Percentiles rank a stretch among this genome's conserved stretches.
These are phyloP conservation scores for Drosophila histrio DNA, from an alignment of 2,888 invertebrate genomes.

Conservation along the genomic window DNA sequence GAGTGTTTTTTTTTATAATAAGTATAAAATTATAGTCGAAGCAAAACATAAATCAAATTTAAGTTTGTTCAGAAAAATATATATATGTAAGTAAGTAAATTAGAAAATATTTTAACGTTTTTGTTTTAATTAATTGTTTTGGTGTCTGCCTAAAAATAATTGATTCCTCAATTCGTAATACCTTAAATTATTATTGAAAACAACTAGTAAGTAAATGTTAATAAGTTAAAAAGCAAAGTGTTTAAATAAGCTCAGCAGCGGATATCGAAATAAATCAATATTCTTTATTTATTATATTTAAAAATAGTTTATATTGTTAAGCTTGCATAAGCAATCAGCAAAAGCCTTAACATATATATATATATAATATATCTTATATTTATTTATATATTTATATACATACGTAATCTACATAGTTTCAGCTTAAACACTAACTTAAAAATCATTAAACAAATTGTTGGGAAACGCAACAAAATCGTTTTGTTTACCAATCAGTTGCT, in stretches of 20 bases:
- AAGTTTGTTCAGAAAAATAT: neutral
- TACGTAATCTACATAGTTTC: neutral
- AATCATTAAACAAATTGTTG: slow-evolving; percentile 23
- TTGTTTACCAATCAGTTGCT: slow-evolving; percentile 25
- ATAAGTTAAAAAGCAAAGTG: slow-evolving; percentile 12
- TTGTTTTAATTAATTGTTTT: neutral
- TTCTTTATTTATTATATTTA: slow-evolving; percentile 12
- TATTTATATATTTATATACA: neutral
- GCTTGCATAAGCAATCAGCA: slow-evolving; percentile 42
- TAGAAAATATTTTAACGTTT: neutral
- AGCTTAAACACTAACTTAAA: slow-evolving; percentile 42
- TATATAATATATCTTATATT: neutral
- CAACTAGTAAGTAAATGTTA: neutral
- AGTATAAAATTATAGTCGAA: slow-evolving; percentile 51
- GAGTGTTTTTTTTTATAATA: slow-evolving; percentile 67
- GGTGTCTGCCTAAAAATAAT: neutral
- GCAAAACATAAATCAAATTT: slow-evolving; percentile 39
- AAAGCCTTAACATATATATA: slow-evolving; percentile 28
- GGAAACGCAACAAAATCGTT: slow-evolving; percentile 70
- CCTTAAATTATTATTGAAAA: neutral
- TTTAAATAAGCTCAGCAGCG: slow-evolving; percentile 9
- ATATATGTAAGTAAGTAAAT: slow-evolving; percentile 1
- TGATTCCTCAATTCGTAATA: neutral
- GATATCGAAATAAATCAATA: neutral
- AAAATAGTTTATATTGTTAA: slow-evolving; percentile 10